Percentiles rank a stretch among this genome's conserved stretches.
Conservation (phyloP, 1,140 invertebrate genomes). For the Heliconius nattereri region DNA sequence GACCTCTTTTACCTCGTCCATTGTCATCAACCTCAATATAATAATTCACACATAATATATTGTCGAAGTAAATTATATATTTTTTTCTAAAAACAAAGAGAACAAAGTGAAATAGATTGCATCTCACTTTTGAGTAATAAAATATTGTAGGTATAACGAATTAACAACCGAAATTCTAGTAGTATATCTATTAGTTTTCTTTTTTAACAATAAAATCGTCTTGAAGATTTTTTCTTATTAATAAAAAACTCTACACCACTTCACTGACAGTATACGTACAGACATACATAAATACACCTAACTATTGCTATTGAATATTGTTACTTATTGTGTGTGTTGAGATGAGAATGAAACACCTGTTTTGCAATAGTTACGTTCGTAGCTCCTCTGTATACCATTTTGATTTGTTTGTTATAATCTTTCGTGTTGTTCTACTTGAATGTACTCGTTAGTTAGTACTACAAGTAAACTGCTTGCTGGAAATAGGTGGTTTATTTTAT, state of each 20-base stretch:
- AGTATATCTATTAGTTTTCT: too few relatives aligned
- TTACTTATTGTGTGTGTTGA: conserved; percentile 44
- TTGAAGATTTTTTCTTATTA: not conserved
- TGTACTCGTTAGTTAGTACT: not conserved
- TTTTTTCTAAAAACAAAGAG: too few relatives aligned
- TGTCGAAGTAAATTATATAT: too few relatives aligned
- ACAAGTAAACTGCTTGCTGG: not conserved
- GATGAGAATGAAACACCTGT: conserved; percentile 42
- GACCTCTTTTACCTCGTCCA: too few relatives aligned
- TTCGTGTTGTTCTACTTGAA: not conserved
- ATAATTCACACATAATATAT: too few relatives aligned
- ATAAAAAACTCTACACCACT: not conserved
- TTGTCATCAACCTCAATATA: too few relatives aligned
- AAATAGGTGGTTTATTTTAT: not conserved
- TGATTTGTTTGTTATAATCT: conserved; percentile 23
- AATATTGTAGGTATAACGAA: too few relatives aligned
- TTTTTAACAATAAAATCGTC: too few relatives aligned
- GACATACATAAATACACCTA: conserved; percentile 31
- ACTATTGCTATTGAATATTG: conserved; percentile 37
- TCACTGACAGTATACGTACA: not conserved
- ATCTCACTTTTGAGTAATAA: too few relatives aligned
- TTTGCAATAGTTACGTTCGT: conserved; percentile 29
- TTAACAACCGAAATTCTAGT: too few relatives aligned
- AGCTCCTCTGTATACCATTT: not conserved
- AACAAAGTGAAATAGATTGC: too few relatives aligned